These are phyloP conservation scores for Oryzaephilus surinamensis DNA, from an alignment of 1,140 invertebrate species.

Conservation along the genomic window DNA sequence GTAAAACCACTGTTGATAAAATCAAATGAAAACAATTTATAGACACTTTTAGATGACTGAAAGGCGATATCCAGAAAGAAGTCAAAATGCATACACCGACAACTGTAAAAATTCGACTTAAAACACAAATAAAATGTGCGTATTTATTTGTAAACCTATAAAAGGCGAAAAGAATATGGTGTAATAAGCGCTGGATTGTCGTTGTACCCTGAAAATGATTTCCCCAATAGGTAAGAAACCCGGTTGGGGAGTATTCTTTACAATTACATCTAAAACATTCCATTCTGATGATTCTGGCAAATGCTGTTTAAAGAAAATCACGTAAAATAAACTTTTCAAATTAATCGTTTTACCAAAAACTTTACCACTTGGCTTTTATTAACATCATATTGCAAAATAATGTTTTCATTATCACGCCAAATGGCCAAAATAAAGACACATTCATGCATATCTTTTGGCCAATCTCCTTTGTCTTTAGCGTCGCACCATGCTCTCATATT, in stretches of 20 bases:
- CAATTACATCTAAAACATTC: constrained; percentile 15
- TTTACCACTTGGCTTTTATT: constrained; percentile 16
- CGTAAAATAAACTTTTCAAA: neutral
- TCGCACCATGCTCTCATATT: constrained; percentile 24
- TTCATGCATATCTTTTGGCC: constrained; percentile 26
- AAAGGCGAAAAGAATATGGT: constrained; percentile 25
- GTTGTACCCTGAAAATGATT: no score
- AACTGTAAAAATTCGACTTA: constrained; percentile 8
- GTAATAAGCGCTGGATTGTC: constrained; percentile 19
- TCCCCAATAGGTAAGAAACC: constrained; percentile 18
- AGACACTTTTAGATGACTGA: constrained; percentile 25
- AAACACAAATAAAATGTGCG: neutral
- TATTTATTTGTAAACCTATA: constrained; percentile 17
- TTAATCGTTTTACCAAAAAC: neutral
- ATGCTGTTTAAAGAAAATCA: neutral
- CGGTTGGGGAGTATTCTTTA: constrained; percentile 9
- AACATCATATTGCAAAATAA: constrained; percentile 12
- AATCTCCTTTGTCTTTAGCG: constrained; percentile 18
- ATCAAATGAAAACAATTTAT: constrained; percentile 25
- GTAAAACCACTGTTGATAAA: constrained; percentile 20
- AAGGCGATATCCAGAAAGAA: constrained; percentile 29
- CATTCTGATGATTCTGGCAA: constrained; percentile 19
- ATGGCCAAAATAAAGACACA: constrained; percentile 26
- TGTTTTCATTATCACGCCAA: constrained; percentile 11
- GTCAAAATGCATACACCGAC: constrained; percentile 25